These are phyloP conservation scores for Pteruthius melanotis DNA, from an alignment of 2,113 vertebrate genomes.

Conservation along the genomic window DNA sequence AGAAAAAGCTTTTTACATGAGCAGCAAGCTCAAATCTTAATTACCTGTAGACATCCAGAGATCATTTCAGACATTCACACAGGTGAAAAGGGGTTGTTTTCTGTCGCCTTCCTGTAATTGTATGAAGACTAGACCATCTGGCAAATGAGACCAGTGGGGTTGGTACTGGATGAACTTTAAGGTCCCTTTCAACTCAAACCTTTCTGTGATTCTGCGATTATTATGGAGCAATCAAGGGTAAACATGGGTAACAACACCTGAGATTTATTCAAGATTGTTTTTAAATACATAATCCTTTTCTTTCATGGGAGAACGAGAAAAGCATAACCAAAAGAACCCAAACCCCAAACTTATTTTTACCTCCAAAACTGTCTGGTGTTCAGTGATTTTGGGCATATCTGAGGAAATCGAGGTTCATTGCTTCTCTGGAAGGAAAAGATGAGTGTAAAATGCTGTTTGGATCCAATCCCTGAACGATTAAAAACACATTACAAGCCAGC, in stretches of 20 bases:
- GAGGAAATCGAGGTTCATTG: not conserved
- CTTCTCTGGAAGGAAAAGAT: not conserved
- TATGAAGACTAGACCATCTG: not conserved
- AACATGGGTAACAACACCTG: not conserved
- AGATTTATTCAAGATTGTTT: not conserved
- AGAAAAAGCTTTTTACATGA: not conserved
- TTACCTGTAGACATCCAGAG: not conserved
- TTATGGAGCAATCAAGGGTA: not conserved
- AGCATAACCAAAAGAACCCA: not conserved
- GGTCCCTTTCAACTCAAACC: not conserved
- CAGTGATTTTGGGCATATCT: not conserved
- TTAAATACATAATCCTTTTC: not conserved
- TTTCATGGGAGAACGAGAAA: not conserved
- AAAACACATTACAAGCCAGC: not conserved
- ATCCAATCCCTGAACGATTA: not conserved
- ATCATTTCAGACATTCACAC: not conserved
- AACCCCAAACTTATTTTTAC: not conserved
- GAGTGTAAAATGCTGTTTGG: not conserved
- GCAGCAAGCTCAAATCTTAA: not conserved
- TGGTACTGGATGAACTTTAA: not conserved
- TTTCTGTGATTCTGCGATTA: not conserved
- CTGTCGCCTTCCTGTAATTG: constrained; percentile 8
- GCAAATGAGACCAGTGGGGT: not conserved
- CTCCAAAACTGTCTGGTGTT: not conserved
- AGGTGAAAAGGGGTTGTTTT: not conserved